phyloP scores from a whole-genome alignment of 2,113 vertebrate species.

The Stercorarius parasiticus region DNA sequence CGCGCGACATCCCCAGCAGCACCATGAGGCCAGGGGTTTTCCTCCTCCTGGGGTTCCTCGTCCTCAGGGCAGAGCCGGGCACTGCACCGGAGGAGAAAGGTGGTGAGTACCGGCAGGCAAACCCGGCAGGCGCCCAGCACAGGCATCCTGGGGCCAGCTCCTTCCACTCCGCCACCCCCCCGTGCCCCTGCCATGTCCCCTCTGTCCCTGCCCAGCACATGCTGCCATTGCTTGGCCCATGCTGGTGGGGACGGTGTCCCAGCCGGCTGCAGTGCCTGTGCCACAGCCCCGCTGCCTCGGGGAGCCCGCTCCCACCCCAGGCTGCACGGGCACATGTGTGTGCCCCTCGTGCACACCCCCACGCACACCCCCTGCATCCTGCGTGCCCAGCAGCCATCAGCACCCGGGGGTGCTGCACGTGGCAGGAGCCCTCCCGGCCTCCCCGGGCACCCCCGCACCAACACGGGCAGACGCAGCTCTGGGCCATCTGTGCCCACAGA shows the following conservation, averaged over 20 bases:
- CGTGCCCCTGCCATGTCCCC: accelerated
- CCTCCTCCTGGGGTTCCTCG: not conserved
- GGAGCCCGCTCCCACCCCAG: not conserved
- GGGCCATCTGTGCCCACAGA: not conserved
- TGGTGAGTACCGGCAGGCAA: not conserved
- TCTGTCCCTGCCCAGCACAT: not conserved
- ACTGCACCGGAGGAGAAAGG: not conserved
- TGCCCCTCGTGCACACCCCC: accelerated
- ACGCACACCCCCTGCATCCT: not conserved
- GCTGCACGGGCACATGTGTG: not conserved
- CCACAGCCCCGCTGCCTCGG: accelerated
- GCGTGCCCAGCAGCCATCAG: accelerated
- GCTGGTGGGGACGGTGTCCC: not conserved
- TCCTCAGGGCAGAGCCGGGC: not conserved
- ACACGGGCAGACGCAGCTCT: no score
- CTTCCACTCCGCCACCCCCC: accelerated
- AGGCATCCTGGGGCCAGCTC: not conserved
- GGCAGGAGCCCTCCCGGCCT: not conserved
- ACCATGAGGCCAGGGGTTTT: not conserved
- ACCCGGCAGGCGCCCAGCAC: not conserved
- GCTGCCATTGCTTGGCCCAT: not conserved
- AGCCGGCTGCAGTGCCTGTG: not conserved
- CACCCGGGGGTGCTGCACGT: accelerated
- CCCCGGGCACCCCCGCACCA: accelerated
- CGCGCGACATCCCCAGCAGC: accelerated